Conservation (phyloP, 2,888 invertebrate genomes). For the Aricia artaxerxes region DNA sequence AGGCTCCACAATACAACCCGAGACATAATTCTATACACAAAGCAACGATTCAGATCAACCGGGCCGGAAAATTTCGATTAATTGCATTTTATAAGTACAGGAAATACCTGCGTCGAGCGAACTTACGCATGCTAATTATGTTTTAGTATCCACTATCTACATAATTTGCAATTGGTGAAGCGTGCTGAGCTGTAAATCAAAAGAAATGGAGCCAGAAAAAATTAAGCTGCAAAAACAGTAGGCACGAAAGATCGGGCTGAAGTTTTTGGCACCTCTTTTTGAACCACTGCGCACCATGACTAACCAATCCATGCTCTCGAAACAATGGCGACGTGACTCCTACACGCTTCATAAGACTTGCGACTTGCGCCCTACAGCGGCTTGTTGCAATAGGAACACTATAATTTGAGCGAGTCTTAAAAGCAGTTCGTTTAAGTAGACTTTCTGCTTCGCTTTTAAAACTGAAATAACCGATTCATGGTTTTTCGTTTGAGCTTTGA, state of each 20-base stretch:
- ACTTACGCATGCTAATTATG: conserved; percentile 22
- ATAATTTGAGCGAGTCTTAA: neutral
- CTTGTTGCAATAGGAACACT: neutral
- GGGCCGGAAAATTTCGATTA: conserved; percentile 24
- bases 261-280: neutral
- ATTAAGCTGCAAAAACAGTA: neutral
- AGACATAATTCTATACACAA: conserved; percentile 39
- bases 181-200: neutral
- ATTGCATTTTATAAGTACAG: conserved; percentile 16
- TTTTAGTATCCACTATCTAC: conserved; percentile 13
- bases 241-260: neutral
- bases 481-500: neutral
- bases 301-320: neutral
- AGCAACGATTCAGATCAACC: conserved; percentile 28
- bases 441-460: neutral
- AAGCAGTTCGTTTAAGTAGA: neutral
- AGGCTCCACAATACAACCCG: conserved; percentile 36
- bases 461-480: neutral
- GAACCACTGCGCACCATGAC: neutral
- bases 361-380: neutral
- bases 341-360: neutral
- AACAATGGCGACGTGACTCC: conserved; percentile 5
- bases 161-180: conserved; percentile 5
- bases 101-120: conserved; percentile 7
- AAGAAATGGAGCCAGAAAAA: neutral